Evolutionary conservation across 2,113 vertebrate genomes (phyloP).

Genomic region (Morone saxatilis): DNA sequence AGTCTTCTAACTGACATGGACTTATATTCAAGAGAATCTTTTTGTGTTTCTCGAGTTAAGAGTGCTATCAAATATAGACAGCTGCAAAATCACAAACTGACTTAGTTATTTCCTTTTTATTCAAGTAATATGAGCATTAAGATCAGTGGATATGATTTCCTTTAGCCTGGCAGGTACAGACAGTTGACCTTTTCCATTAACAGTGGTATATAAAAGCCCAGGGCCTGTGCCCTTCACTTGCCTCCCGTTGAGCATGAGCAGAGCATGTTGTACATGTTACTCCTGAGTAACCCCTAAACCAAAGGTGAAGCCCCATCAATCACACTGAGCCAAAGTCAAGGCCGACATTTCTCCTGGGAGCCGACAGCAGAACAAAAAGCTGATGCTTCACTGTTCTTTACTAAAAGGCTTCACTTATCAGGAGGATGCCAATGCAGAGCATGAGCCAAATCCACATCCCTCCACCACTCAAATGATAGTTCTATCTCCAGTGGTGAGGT

Average conservation of each 20-base stretch:
- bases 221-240: conserved; percentile 50
- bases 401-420: conserved; percentile 69
- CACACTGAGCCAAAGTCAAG: conserved; percentile 67
- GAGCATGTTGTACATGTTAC: conserved; percentile 68
- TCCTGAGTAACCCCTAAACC: conserved; percentile 64
- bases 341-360: conserved; percentile 61
- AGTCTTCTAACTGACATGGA: background rate
- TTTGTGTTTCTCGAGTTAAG: no score
- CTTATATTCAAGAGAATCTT: background rate
- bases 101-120: conserved; percentile 12
- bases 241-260: conserved; percentile 61
- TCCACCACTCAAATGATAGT: background rate
- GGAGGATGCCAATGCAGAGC: conserved; percentile 17
- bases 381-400: conserved; percentile 62
- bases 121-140: conserved; percentile 1
- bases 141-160: conserved; percentile 42
- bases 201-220: conserved; percentile 37
- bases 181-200: conserved; percentile 74
- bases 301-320: conserved; percentile 77
- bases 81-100: background rate
- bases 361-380: conserved; percentile 69
- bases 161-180: conserved; percentile 56
- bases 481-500: background rate
- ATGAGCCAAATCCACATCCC: background rate
- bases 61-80: background rate